Evolutionary conservation across 37 sponge, comb jelly and placozoan genomes (phyloP).

Genomic region (Haliclona indistincta): DNA sequence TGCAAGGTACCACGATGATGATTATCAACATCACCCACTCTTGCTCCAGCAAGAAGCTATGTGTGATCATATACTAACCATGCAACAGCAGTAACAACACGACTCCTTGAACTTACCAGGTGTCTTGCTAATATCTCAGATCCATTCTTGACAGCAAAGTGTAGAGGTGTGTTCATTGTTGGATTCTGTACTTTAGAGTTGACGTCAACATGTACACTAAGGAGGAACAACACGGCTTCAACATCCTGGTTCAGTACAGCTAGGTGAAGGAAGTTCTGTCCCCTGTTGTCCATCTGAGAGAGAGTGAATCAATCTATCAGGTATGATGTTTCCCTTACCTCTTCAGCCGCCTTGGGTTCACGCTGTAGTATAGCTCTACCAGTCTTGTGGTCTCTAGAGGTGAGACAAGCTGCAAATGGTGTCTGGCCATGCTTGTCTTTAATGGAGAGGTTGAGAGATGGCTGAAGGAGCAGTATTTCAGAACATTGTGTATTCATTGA

Average conservation of each 20-base stretch:
- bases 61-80: not conserved
- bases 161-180: constrained; percentile 78
- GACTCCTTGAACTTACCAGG: constrained; percentile 62
- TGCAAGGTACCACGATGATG: constrained; percentile 68
- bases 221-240: constrained; percentile 83
- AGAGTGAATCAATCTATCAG: constrained; percentile 2
- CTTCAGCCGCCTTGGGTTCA: constrained; percentile 90
- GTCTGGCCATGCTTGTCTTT: constrained; percentile 71
- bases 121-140: constrained; percentile 88
- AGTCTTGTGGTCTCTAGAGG: constrained; percentile 72
- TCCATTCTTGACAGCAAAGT: constrained; percentile 84
- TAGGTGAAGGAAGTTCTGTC: constrained; percentile 86
- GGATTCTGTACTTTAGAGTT: constrained; percentile 81
- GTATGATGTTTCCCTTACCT: constrained; percentile 24
- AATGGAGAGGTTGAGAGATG: constrained; percentile 76
- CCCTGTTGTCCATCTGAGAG: constrained; percentile 70
- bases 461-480: constrained; percentile 76
- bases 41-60: constrained; percentile 83
- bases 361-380: constrained; percentile 80
- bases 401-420: constrained; percentile 88
- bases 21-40: constrained; percentile 74
- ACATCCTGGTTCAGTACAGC: constrained; percentile 81
- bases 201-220: constrained; percentile 84
- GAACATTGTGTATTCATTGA: constrained; percentile 71
- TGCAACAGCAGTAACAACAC: not conserved